Conservation (phyloP, 2,797 vertebrate genomes). For the Propithecus perrieri region DNA sequence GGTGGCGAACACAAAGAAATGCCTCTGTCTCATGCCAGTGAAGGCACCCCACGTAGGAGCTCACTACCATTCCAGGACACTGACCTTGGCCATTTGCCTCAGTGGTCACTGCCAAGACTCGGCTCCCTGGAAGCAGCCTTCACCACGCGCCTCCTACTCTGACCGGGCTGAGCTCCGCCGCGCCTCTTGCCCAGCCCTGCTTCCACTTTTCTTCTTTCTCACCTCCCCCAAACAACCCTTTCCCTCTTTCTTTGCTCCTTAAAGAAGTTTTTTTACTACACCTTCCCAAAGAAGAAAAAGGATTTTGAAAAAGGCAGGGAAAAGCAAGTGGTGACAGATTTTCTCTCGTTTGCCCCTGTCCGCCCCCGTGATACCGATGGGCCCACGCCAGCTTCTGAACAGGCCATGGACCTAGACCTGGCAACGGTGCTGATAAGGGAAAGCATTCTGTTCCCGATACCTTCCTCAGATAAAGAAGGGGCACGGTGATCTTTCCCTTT, state of each 20-base stretch:
- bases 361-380: rapidly evolving
- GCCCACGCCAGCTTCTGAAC: background rate
- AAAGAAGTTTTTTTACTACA: background rate
- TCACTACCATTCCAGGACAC: background rate
- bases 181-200: background rate
- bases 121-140: background rate
- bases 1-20: background rate
- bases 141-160: background rate
- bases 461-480: background rate
- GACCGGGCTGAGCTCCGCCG: rapidly evolving
- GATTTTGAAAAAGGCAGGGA: background rate
- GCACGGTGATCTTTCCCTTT: background rate
- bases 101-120: background rate
- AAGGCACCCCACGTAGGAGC: background rate
- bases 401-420: background rate
- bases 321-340: background rate
- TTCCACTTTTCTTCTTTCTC: background rate
- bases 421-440: background rate
- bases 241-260: background rate
- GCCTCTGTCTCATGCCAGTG: background rate
- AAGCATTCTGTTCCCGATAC: background rate
- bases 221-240: background rate
- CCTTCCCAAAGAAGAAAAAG: background rate
- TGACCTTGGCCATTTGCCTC: background rate
- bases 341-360: background rate